Evolutionary conservation across 2,113 vertebrate genomes (phyloP).

Genomic region (Pogona vitticeps): DNA sequence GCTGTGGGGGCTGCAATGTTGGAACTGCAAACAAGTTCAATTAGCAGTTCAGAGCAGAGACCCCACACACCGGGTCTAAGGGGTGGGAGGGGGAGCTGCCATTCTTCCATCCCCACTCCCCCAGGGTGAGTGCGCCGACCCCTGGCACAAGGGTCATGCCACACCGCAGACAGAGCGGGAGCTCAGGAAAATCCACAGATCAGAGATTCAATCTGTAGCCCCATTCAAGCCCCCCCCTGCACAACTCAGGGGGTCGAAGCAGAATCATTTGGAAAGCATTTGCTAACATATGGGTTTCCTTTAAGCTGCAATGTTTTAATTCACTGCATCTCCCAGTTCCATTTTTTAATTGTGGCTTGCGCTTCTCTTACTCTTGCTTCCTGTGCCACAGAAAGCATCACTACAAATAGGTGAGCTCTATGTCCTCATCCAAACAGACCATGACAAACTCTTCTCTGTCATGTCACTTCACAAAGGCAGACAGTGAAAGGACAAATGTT

Average conservation of each 20-base stretch:
- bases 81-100: constrained; percentile 43
- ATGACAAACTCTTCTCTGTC: constrained; percentile 62
- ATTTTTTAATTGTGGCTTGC: constrained; percentile 65
- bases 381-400: constrained; percentile 25
- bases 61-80: constrained; percentile 71
- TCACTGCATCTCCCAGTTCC: constrained; percentile 78
- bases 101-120: constrained; percentile 51
- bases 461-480: constrained; percentile 47
- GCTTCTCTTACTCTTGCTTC: constrained; percentile 46
- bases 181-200: constrained; percentile 63
- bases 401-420: constrained; percentile 19
- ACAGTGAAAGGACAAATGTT: constrained; percentile 69
- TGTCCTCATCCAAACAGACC: constrained; percentile 54
- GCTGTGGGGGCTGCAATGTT: constrained; percentile 53
- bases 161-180: constrained; percentile 55
- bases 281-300: constrained; percentile 86
- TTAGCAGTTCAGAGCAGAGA: constrained; percentile 73
- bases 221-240: constrained; percentile 39
- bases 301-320: constrained; percentile 80
- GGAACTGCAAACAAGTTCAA: constrained; percentile 75
- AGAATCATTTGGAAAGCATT: constrained; percentile 83
- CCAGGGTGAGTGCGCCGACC: constrained; percentile 65
- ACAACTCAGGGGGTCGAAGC: constrained; percentile 60
- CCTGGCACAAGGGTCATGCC: constrained; percentile 65
- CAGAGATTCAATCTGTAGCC: constrained; percentile 56